These are phyloP conservation scores for Cynaeus angustus DNA, from an alignment of 2,888 invertebrate genomes.

Conservation along the genomic window DNA sequence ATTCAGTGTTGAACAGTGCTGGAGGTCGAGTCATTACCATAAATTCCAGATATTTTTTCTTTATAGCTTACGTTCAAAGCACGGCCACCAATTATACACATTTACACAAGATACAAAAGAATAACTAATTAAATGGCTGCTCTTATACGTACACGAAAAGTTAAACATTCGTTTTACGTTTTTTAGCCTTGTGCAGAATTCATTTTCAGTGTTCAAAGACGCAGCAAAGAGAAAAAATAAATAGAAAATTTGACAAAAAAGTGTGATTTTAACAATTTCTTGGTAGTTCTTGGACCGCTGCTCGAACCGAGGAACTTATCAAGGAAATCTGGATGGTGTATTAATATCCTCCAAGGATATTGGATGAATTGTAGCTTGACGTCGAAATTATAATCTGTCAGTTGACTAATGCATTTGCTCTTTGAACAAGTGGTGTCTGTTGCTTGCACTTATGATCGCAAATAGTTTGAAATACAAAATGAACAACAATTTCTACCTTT, in stretches of 20 bases:
- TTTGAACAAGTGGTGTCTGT: neutral
- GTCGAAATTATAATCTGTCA: slow-evolving; percentile 32
- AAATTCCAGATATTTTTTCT: slow-evolving; percentile 35
- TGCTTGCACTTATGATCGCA: neutral
- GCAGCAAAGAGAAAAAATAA: no score
- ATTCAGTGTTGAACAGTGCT: slow-evolving; percentile 38
- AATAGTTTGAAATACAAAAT: slow-evolving; percentile 8
- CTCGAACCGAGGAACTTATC: neutral
- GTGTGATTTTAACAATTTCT: no score
- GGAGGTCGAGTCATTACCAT: slow-evolving; percentile 36
- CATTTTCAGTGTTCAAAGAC: no score
- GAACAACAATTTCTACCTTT: slow-evolving; percentile 13
- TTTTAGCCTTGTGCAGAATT: neutral
- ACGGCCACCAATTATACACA: slow-evolving; percentile 28
- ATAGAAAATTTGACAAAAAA: no score
- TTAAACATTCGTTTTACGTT: slow-evolving; percentile 5
- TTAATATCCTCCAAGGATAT: slow-evolving; percentile 43
- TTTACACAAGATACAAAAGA: slow-evolving; percentile 25
- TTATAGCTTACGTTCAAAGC: slow-evolving; percentile 27
- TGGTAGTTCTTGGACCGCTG: no score
- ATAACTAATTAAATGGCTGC: slow-evolving; percentile 11
- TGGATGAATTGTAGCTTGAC: slow-evolving; percentile 34
- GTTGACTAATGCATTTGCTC: slow-evolving; percentile 32
- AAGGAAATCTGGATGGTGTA: slow-evolving; percentile 39
- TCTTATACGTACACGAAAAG: neutral